Evolutionary conservation across 1,140 invertebrate species (phyloP), one percentile per base, ranked within the genome.

Genomic region (Pentalonia nigronervosa): DNA sequence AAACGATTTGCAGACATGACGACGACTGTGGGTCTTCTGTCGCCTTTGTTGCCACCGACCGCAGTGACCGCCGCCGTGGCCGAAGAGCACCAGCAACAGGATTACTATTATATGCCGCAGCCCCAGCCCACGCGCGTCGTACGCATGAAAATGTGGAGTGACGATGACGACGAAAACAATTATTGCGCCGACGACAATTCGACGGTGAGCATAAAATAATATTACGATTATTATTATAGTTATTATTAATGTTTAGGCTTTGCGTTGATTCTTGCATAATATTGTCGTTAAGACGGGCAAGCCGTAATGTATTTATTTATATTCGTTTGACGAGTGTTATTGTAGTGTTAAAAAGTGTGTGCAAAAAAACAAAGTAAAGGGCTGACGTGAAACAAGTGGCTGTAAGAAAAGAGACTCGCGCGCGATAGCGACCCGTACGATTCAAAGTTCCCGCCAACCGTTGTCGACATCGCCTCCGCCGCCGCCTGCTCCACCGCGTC

Each of bases 91-190:
- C 91, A 93, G 47, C 91, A 93, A 45, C 81, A 93, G 9, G 91
- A 93, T 45, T 93, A 50, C 9, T 90, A 90, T 21, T 90, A 90
- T 36, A 7, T 90, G n/a, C 47, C 76, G 8, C 90, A 48, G 47
- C 81, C 34, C 23, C 91, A 83, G 48, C 91, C 91, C 2, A 41
- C 91, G 11, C 91, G 67, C 7, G 91, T 93, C 21, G 81, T 93
- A 23, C 91, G 91, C 76, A 93, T 90, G 89, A 90, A 90, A 45
- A 90, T 93, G 91, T 93, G 91, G 91, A 93, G 81, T 83, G 91
- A 84, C 91, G 91, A 93, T 81, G 90, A 91, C 90, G 90, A 91
- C 90, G 76, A 92, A 30, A 84, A 34, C 48, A 45, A 17, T 90
- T 90, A 67, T 25, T 60, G 89, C 89, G 45, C 90, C 17, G 76